These are phyloP conservation scores for Portunus trituberculatus DNA, from an alignment of 1,140 invertebrate species.

Conservation along the genomic window DNA sequence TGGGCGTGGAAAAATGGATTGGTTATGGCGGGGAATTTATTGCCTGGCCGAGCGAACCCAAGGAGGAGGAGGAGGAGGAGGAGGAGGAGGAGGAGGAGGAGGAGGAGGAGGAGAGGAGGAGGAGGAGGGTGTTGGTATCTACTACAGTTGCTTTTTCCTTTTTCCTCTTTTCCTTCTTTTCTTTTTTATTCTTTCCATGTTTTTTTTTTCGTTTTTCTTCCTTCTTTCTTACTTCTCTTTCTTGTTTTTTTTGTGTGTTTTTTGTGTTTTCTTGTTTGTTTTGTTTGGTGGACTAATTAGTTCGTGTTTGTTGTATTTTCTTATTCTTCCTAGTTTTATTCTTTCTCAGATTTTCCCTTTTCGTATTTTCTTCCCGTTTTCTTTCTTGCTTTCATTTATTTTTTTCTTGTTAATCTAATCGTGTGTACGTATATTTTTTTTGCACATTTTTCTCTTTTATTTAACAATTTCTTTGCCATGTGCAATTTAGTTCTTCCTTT, in stretches of 20 bases:
- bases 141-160: background rate
- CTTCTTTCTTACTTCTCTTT: too few species aligned
- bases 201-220: too few species aligned
- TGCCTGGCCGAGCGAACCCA: background rate
- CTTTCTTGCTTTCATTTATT: background rate
- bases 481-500: background rate
- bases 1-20: slow-evolving; percentile 21
- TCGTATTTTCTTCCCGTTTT: background rate
- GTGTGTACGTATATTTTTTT: background rate
- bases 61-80: slow-evolving; percentile 7
- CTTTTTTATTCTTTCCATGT: too few species aligned
- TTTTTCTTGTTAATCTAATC: background rate
- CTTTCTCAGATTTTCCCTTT: background rate
- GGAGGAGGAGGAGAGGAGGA: background rate
- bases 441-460: background rate
- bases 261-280: background rate
- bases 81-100: background rate
- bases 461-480: background rate
- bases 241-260: background rate
- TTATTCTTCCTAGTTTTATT: background rate
- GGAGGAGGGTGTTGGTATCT: background rate
- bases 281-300: too few species aligned
- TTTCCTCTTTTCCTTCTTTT: background rate
- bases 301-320: too few species aligned
- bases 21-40: slow-evolving; percentile 21